These are phyloP conservation scores for Notodonta dromedarius DNA, from an alignment of 2,888 invertebrate species.

Conservation along the genomic window DNA sequence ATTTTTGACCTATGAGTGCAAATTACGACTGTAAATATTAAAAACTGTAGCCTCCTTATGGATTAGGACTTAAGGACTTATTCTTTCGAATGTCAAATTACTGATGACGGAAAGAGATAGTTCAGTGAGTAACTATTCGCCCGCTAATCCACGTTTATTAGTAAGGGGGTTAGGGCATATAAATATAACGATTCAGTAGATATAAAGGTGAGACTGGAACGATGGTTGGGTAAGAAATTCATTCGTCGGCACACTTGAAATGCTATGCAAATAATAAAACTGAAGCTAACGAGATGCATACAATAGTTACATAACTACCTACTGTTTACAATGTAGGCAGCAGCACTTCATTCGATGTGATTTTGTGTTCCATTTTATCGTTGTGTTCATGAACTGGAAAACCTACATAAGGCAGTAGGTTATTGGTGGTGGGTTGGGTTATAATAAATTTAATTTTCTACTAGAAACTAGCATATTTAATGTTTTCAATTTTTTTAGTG, in stretches of 20 bases:
- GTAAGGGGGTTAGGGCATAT: neutral
- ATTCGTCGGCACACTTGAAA: slow-evolving; percentile 42
- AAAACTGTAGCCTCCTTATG: neutral
- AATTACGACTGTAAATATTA: too few species aligned
- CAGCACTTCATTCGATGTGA: slow-evolving; percentile 25
- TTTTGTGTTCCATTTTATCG: slow-evolving; percentile 21
- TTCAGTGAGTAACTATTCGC: too few species aligned
- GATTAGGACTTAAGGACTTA: too few species aligned
- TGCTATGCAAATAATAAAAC: slow-evolving; percentile 59
- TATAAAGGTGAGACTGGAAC: slow-evolving; percentile 19
- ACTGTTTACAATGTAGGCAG: slow-evolving; percentile 44
- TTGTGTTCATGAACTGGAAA: slow-evolving; percentile 10
- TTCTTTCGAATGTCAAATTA: too few species aligned
- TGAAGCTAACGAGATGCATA: slow-evolving; percentile 70
- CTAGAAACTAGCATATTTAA: too few species aligned
- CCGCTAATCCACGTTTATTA: too few species aligned
- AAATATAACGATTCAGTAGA: slow-evolving; percentile 13
- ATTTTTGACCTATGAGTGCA: too few species aligned
- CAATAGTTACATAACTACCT: slow-evolving; percentile 48
- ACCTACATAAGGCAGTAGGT: neutral
- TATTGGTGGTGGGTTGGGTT: neutral
- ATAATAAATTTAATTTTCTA: too few species aligned
- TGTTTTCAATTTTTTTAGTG: neutral
- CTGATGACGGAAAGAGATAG: too few species aligned
- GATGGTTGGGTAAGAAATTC: slow-evolving; percentile 34